These are phyloP conservation scores for Archips crataeganus DNA, from an alignment of 2,888 invertebrate genomes.

Conservation along the genomic window DNA sequence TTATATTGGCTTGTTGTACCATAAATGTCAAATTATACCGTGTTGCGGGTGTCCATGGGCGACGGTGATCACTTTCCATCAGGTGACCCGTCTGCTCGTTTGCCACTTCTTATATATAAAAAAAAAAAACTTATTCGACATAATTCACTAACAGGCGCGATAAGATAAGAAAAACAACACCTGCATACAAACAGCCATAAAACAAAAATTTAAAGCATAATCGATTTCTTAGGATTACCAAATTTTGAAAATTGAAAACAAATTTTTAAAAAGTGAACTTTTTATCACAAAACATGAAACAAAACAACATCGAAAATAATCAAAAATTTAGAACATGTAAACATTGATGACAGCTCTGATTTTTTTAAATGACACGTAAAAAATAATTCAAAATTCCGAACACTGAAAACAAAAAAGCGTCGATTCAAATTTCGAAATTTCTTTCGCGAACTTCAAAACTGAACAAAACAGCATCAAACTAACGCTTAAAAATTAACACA, in stretches of 20 bases:
- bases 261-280: not conserved
- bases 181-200: not conserved
- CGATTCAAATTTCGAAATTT: slow-evolving; percentile 1
- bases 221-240: not conserved
- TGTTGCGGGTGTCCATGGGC: too few relatives aligned
- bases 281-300: not conserved
- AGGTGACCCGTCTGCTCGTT: too few relatives aligned
- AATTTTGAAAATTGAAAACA: not conserved
- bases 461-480: not conserved
- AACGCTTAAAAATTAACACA: not conserved
- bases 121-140: not conserved
- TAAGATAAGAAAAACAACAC: not conserved
- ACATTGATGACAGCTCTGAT: too few relatives aligned
- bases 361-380: too few relatives aligned
- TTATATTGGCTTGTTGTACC: not conserved
- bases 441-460: not conserved
- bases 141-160: not conserved
- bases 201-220: not conserved
- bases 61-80: too few relatives aligned
- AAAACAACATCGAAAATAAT: not conserved
- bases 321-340: not conserved
- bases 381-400: not conserved
- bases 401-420: not conserved
- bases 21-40: not conserved
- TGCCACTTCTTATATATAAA: too few relatives aligned